Evolutionary conservation across 2,888 invertebrate species (phyloP).

Genomic region (Cheilosia impressa): DNA sequence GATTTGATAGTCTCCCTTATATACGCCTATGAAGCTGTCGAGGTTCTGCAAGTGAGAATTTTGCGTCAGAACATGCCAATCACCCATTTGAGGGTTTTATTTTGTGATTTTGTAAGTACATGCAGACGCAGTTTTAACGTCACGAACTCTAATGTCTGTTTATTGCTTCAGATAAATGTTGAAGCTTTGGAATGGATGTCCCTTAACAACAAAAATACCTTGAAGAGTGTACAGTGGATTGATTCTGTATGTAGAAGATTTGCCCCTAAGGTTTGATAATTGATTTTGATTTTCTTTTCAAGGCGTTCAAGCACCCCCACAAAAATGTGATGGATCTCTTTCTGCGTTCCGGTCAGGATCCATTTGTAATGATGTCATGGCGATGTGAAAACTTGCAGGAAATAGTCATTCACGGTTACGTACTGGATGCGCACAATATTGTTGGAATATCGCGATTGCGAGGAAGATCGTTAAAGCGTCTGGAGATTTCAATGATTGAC

Average conservation of each 20-base stretch:
- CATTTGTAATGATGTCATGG: constrained; percentile 87
- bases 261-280: not conserved
- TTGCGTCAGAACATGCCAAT: constrained; percentile 89
- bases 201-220: constrained; percentile 80
- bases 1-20: constrained; percentile 84
- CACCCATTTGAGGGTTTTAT: constrained; percentile 89
- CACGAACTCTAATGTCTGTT: not conserved
- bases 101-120: constrained; percentile 87
- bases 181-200: constrained; percentile 83
- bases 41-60: constrained; percentile 86
- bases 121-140: not conserved
- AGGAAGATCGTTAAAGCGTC: constrained; percentile 80
- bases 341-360: constrained; percentile 82
- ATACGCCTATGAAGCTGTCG: constrained; percentile 88
- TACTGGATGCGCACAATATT: constrained; percentile 83
- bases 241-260: constrained; percentile 79
- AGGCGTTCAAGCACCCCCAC: constrained; percentile 81
- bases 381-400: constrained; percentile 85
- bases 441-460: constrained; percentile 82
- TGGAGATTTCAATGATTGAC: constrained; percentile 83
- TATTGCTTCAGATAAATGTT: constrained; percentile 80
- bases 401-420: constrained; percentile 85
- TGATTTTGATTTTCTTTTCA: constrained; percentile 30
- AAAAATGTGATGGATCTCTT: constrained; percentile 80
- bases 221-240: constrained; percentile 83